Percentiles rank a stretch among this genome's conserved stretches.
Conservation (phyloP, 1,140 invertebrate species). For the Sogatella furcifera region DNA sequence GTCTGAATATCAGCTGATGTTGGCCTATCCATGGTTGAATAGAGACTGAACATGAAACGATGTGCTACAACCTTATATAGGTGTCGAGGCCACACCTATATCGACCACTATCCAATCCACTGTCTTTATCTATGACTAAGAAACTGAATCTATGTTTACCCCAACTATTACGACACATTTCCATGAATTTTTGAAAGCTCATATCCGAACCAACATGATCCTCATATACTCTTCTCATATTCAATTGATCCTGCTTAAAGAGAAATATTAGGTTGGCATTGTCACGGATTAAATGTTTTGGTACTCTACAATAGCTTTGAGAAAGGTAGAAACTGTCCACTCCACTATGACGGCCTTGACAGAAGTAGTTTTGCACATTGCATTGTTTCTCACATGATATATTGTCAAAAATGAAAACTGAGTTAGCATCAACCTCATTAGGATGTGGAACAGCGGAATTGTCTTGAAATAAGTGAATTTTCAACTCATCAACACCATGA, state of each 20-base stretch:
- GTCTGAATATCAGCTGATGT: too few species aligned
- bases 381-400: constrained; percentile 4
- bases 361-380: constrained; percentile 25
- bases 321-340: constrained; percentile 32
- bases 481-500: neutral
- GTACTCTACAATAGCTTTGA: constrained; percentile 29
- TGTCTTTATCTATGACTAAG: constrained; percentile 20
- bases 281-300: constrained; percentile 31
- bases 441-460: constrained; percentile 7
- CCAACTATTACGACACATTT: constrained; percentile 23
- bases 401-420: too few species aligned
- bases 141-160: constrained; percentile 13
- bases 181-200: constrained; percentile 23
- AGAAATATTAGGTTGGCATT: constrained; percentile 31
- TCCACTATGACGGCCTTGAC: constrained; percentile 29
- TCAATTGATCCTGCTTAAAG: constrained; percentile 32
- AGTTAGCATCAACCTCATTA: too few species aligned
- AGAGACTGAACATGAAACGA: too few species aligned
- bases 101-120: constrained; percentile 8
- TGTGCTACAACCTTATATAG: too few species aligned
- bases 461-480: neutral
- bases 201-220: constrained; percentile 28
- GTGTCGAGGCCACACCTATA: too few species aligned
- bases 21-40: too few species aligned
- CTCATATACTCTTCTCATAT: constrained; percentile 32